phyloP scores from a whole-genome alignment of 2,113 vertebrate genomes.

The Carassius gibelio region DNA sequence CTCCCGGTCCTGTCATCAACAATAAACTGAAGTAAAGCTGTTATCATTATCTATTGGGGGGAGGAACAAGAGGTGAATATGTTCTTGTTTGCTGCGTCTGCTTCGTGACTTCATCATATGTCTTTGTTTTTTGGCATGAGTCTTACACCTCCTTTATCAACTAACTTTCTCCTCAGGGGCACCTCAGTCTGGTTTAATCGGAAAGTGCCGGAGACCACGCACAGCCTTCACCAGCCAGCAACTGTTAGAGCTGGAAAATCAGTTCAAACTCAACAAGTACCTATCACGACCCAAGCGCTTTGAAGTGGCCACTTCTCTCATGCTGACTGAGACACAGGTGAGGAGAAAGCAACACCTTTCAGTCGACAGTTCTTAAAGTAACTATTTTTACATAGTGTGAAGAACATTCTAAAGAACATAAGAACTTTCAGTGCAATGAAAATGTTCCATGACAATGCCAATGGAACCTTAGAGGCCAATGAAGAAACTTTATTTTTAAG shows the following conservation, averaged over 20 bases:
- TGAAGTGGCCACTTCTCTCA: conserved; percentile 82
- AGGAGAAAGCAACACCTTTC: conserved; percentile 22
- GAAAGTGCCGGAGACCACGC: conserved; percentile 81
- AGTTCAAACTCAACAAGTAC: conserved; percentile 85
- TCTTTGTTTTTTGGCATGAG: conserved; percentile 4
- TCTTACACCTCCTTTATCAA: neutral
- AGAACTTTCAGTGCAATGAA: neutral
- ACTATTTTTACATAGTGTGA: neutral
- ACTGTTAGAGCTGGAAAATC: conserved; percentile 82
- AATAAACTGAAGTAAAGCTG: conserved; percentile 62
- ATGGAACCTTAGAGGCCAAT: neutral
- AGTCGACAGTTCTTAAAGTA: neutral
- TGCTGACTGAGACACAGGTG: conserved; percentile 85
- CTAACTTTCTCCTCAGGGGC: conserved; percentile 56
- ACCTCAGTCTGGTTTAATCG: conserved; percentile 72
- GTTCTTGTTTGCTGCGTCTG: neutral
- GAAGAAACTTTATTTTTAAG: neutral
- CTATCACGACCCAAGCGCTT: conserved; percentile 83
- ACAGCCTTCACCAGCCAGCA: conserved; percentile 85
- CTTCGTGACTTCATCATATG: neutral
- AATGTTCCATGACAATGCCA: neutral
- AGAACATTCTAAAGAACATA: neutral
- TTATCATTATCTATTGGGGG: conserved; percentile 55
- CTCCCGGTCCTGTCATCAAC: conserved; percentile 59
- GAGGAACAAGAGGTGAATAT: conserved; percentile 25